Conservation (phyloP, 2,888 invertebrate species). For the Mythimna impura region DNA sequence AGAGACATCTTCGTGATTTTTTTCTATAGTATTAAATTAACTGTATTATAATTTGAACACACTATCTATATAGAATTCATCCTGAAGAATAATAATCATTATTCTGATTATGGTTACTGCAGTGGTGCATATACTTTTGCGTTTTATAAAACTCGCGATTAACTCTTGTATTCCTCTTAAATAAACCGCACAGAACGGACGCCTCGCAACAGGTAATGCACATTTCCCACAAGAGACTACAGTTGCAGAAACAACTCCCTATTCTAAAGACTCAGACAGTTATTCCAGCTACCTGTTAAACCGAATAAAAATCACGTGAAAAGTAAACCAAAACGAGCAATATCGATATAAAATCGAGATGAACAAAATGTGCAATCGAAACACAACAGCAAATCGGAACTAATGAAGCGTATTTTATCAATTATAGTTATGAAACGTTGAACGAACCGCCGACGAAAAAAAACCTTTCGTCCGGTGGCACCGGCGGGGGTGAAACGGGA, state of each 20-base stretch:
- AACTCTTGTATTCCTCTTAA: neutral
- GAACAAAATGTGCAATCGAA: conserved; percentile 58
- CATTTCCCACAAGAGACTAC: conserved; percentile 52
- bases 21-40: too few species aligned
- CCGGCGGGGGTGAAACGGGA: conserved; percentile 73
- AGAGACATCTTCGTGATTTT: too few species aligned
- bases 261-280: conserved; percentile 52
- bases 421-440: conserved; percentile 77
- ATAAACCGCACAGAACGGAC: conserved; percentile 31
- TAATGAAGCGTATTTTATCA: conserved; percentile 81
- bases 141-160: too few species aligned
- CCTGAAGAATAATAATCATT: too few species aligned
- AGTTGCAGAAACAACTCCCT: conserved; percentile 49
- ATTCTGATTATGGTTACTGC: too few species aligned
- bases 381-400: conserved; percentile 73
- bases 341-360: conserved; percentile 58
- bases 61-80: too few species aligned
- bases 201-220: conserved; percentile 56
- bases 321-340: conserved; percentile 50
- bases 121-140: too few species aligned
- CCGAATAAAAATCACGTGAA: conserved; percentile 48
- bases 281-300: conserved; percentile 50
- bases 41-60: too few species aligned
- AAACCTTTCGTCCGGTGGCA: conserved; percentile 73
- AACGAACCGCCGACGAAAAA: conserved; percentile 72